Percentiles rank a stretch among this genome's conserved stretches.
phyloP scores from a whole-genome alignment of 2,888 invertebrate species.

The Calameuta idolon region DNA sequence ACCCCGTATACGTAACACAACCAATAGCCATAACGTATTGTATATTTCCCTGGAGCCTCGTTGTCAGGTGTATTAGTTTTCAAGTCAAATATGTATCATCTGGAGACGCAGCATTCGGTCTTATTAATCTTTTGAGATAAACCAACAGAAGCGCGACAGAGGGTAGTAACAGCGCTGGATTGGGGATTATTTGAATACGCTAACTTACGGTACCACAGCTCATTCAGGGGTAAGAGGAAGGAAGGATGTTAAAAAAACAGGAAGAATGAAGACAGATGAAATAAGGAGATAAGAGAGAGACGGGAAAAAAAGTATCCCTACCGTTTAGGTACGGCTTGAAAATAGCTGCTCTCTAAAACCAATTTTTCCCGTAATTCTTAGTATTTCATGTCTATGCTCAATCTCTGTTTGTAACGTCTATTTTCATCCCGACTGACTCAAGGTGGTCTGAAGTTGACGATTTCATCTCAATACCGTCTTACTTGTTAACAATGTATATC shows the following conservation, averaged over 20 bases:
- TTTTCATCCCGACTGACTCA: not conserved
- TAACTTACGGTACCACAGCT: not conserved
- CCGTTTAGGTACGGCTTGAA: not conserved
- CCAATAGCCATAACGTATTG: not conserved
- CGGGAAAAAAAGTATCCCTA: not conserved
- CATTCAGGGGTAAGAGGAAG: not conserved
- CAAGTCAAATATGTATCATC: not conserved
- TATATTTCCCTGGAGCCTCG: constrained; percentile 4
- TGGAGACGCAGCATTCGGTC: not conserved
- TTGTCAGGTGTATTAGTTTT: not conserved
- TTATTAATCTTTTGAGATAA: not conserved
- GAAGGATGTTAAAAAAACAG: not conserved
- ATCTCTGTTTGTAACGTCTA: not conserved
- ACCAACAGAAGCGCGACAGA: not conserved
- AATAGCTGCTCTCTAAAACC: not conserved
- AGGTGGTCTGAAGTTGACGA: not conserved
- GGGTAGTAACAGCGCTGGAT: not conserved
- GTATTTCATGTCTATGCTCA: not conserved
- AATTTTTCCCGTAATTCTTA: not conserved
- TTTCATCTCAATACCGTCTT: not conserved
- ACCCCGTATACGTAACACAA: not conserved
- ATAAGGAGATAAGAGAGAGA: not conserved
- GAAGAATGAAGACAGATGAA: not conserved
- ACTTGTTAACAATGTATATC: not conserved
- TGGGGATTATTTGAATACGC: not conserved